Percentiles rank a stretch among this genome's conserved stretches.
These are phyloP conservation scores for Parelbella ahira DNA, from an alignment of 2,888 invertebrate species.

Conservation along the genomic window DNA sequence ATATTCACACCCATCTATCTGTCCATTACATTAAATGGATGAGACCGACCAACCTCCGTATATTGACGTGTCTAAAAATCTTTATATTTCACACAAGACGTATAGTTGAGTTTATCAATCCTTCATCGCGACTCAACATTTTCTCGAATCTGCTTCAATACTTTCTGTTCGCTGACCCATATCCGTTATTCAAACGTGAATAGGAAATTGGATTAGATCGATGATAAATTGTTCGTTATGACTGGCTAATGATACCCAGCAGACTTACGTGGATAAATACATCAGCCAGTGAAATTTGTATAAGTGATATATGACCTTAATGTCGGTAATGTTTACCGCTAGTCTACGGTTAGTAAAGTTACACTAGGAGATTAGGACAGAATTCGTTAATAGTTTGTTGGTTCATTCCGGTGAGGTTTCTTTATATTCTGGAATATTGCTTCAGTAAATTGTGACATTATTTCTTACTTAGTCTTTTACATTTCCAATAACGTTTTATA, in stretches of 20 bases:
- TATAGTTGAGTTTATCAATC: constrained; percentile 12
- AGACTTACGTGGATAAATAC: constrained; percentile 23
- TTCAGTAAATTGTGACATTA: no score
- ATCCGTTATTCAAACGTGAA: constrained; percentile 44
- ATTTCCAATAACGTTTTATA: no score
- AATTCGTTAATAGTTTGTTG: no score
- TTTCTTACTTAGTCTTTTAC: no score
- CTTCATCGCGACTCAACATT: constrained; percentile 16
- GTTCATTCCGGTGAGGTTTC: no score
- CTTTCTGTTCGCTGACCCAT: constrained; percentile 38
- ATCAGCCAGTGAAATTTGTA: constrained; percentile 16
- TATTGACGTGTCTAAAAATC: neutral
- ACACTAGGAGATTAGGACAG: neutral
- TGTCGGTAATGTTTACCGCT: neutral
- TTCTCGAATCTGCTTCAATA: constrained; percentile 27
- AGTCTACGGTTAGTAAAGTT: neutral
- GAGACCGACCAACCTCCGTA: neutral
- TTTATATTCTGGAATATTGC: no score
- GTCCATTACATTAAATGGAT: neutral
- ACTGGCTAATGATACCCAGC: constrained; percentile 33
- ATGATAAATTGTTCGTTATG: constrained; percentile 48
- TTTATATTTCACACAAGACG: constrained; percentile 12
- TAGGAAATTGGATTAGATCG: constrained; percentile 46
- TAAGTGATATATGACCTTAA: constrained; percentile 9
- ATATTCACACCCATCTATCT: no score